phyloP scores from a whole-genome alignment of 2,888 invertebrate genomes.

The Catonia carolina region DNA sequence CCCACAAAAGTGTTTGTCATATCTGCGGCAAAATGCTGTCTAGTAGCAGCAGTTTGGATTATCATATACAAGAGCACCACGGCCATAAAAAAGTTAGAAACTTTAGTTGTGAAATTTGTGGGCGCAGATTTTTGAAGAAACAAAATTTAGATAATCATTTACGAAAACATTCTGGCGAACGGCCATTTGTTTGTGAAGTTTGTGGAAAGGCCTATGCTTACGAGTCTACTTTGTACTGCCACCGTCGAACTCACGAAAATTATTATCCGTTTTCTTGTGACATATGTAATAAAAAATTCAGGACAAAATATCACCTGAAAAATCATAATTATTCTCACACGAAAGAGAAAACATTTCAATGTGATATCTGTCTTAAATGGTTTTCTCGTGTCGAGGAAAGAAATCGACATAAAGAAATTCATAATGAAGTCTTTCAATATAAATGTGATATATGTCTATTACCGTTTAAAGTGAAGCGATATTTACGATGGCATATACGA shows the following conservation, averaged over 20 bases:
- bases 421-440: conserved; percentile 34
- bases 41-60: conserved; percentile 31
- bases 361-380: conserved; percentile 42
- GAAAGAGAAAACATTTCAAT: conserved; percentile 43
- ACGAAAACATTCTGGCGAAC: conserved; percentile 44
- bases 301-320: conserved; percentile 41
- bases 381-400: conserved; percentile 19
- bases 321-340: conserved; percentile 48
- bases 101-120: conserved; percentile 48
- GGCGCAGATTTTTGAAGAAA: conserved; percentile 49
- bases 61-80: conserved; percentile 50
- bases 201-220: conserved; percentile 39
- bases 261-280: conserved; percentile 52
- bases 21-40: no score
- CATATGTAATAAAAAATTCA: conserved; percentile 52
- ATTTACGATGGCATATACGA: conserved; percentile 47
- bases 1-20: no score
- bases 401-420: conserved; percentile 25
- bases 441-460: conserved; percentile 37
- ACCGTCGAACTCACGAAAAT: conserved; percentile 46
- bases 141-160: conserved; percentile 45
- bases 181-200: conserved; percentile 43
- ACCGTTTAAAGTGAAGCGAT: conserved; percentile 45
- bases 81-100: conserved; percentile 44
- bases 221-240: conserved; percentile 40